Percentiles rank a stretch among this genome's conserved stretches.
Evolutionary conservation across 2,797 vertebrate species (phyloP).

Genomic region (Propithecus perrieri): DNA sequence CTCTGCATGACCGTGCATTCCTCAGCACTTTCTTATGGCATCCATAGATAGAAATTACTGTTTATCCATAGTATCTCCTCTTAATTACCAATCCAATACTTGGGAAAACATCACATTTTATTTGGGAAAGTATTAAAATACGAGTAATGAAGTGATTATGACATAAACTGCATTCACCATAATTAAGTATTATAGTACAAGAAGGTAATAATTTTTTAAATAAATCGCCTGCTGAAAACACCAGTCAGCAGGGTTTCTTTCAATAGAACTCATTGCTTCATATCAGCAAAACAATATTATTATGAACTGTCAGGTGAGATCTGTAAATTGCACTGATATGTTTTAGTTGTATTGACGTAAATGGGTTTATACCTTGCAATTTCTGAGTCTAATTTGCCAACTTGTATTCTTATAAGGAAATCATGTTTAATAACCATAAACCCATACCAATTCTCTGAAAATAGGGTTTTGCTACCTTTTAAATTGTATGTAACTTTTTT

Average conservation of each 20-base stretch:
- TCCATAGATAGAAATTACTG: not conserved
- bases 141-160: constrained; percentile 35
- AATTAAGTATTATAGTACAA: constrained; percentile 27
- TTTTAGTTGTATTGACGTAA: constrained; percentile 47
- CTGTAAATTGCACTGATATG: constrained; percentile 48
- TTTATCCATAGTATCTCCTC: not conserved
- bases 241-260: constrained; percentile 39
- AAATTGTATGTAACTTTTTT: not conserved
- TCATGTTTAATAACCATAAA: constrained; percentile 31
- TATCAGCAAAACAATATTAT: not conserved
- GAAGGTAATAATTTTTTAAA: constrained; percentile 30
- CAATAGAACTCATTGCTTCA: constrained; percentile 49
- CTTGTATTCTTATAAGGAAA: constrained; percentile 58
- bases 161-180: not conserved
- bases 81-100: not conserved
- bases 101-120: constrained; percentile 21
- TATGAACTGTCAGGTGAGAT: constrained; percentile 26
- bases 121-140: constrained; percentile 32
- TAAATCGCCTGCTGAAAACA: constrained; percentile 36
- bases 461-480: constrained; percentile 36
- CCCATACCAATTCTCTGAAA: constrained; percentile 22
- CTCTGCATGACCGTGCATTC: not conserved
- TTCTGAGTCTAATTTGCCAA: constrained; percentile 61
- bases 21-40: not conserved
- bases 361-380: constrained; percentile 51